These are phyloP conservation scores for Calosoma granatense DNA, from an alignment of 1,140 invertebrate genomes.

Conservation along the genomic window DNA sequence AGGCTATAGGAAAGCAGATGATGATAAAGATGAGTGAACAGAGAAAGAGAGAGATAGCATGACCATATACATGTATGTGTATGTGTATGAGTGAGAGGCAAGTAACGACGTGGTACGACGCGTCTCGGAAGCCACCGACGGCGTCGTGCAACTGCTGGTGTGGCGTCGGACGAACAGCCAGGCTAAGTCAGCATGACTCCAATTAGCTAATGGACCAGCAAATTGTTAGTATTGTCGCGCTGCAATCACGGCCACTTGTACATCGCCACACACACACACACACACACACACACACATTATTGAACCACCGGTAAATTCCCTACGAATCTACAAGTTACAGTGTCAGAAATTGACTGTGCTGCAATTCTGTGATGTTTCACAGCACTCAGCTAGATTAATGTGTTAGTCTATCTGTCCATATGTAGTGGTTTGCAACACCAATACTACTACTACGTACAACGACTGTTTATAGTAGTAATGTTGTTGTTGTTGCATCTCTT, in stretches of 20 bases:
- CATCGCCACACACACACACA: neutral
- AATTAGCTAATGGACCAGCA: slow-evolving; percentile 7
- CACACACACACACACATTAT: neutral
- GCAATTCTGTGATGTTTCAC: neutral
- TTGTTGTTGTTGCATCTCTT: too few species aligned
- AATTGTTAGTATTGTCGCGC: slow-evolving; percentile 7
- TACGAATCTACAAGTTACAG: slow-evolving; percentile 5
- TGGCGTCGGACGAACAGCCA: neutral
- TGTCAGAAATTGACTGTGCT: neutral
- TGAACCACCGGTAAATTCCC: slow-evolving; percentile 1
- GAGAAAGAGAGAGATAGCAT: too few species aligned
- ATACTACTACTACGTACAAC: too few species aligned
- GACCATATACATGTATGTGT: too few species aligned
- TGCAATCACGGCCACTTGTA: slow-evolving; percentile 5
- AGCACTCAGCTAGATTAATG: slow-evolving; percentile 5
- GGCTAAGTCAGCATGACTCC: slow-evolving; percentile 4
- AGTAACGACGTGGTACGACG: too few species aligned
- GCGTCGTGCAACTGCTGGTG: neutral
- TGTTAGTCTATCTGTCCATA: too few species aligned
- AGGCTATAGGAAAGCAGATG: too few species aligned
- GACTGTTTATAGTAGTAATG: too few species aligned
- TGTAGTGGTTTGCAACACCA: too few species aligned
- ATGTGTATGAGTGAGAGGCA: too few species aligned
- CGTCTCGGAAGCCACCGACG: too few species aligned
- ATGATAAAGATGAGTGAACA: too few species aligned